phyloP scores from a whole-genome alignment of 2,113 vertebrate species.

The Dasypus novemcinctus region DNA sequence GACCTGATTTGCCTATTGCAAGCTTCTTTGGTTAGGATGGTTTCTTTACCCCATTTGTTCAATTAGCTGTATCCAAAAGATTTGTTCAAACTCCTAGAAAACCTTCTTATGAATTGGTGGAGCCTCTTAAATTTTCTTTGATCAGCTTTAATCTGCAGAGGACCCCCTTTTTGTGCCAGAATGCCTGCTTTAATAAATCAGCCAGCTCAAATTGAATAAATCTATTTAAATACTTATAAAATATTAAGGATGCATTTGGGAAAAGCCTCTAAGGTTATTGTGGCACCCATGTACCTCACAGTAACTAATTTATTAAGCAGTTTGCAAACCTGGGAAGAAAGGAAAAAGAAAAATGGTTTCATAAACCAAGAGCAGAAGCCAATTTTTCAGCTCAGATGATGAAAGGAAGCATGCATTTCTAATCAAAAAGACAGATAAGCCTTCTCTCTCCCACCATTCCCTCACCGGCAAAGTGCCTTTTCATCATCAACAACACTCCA shows the following conservation, averaged over 20 bases:
- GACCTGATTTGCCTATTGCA: background rate
- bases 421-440: slow-evolving; percentile 91
- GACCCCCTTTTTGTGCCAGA: slow-evolving; percentile 79
- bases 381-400: slow-evolving; percentile 89
- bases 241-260: slow-evolving; percentile 90
- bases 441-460: slow-evolving; percentile 86
- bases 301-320: slow-evolving; percentile 91
- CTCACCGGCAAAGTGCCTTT: slow-evolving; percentile 88
- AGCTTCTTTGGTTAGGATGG: background rate
- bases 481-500: slow-evolving; percentile 90
- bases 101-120: slow-evolving; percentile 79
- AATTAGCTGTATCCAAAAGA: slow-evolving; percentile 75
- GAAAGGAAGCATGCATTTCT: slow-evolving; percentile 91
- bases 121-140: slow-evolving; percentile 81
- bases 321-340: slow-evolving; percentile 89
- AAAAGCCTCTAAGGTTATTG: slow-evolving; percentile 89
- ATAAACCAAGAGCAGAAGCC: slow-evolving; percentile 89
- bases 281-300: slow-evolving; percentile 87
- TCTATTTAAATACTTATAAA: slow-evolving; percentile 91
- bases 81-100: slow-evolving; percentile 77
- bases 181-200: slow-evolving; percentile 86
- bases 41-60: slow-evolving; percentile 43
- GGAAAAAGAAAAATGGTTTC: slow-evolving; percentile 89
- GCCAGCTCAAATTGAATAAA: slow-evolving; percentile 86
- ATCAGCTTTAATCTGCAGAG: slow-evolving; percentile 83